These are phyloP conservation scores for Sminthurides aquaticus DNA, from an alignment of 2,888 invertebrate species.

Conservation along the genomic window DNA sequence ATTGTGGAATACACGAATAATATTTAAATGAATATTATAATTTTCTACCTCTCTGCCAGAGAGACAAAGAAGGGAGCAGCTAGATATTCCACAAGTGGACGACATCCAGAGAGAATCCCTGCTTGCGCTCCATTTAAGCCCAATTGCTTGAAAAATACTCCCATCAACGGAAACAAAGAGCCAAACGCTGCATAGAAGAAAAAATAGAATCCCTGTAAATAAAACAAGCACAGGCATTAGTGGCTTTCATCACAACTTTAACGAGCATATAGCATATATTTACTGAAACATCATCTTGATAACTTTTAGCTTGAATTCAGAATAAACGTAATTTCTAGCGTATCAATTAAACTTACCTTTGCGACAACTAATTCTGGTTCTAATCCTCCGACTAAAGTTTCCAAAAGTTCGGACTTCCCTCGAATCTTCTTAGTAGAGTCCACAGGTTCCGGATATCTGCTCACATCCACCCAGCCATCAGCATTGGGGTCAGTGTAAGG, in stretches of 20 bases:
- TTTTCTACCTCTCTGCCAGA: slow-evolving; percentile 69
- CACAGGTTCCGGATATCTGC: slow-evolving; percentile 65
- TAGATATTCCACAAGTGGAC: slow-evolving; percentile 94
- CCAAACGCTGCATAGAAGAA: slow-evolving; percentile 99
- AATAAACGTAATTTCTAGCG: no score
- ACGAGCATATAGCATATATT: no score
- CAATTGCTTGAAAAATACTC: slow-evolving; percentile 99
- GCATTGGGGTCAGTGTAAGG: slow-evolving; percentile 60
- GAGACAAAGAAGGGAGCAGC: slow-evolving; percentile 98
- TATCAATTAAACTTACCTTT: no score
- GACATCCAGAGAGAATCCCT: slow-evolving; percentile 84
- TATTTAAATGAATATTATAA: not conserved
- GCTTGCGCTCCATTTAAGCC: slow-evolving; percentile 97
- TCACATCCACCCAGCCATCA: slow-evolving; percentile 73
- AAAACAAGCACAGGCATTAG: not conserved
- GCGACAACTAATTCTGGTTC: slow-evolving; percentile 88
- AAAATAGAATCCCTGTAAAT: slow-evolving; percentile 69
- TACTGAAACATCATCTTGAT: no score
- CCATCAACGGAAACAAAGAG: slow-evolving; percentile 94
- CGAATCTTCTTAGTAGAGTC: slow-evolving; percentile 84
- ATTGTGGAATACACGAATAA: no score
- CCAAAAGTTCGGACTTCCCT: slow-evolving; percentile 74
- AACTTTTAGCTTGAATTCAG: no score
- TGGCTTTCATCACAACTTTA: no score
- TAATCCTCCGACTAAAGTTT: slow-evolving; percentile 68